Conservation (phyloP, 2,797 vertebrate species). For the Echeneis naucrates region DNA sequence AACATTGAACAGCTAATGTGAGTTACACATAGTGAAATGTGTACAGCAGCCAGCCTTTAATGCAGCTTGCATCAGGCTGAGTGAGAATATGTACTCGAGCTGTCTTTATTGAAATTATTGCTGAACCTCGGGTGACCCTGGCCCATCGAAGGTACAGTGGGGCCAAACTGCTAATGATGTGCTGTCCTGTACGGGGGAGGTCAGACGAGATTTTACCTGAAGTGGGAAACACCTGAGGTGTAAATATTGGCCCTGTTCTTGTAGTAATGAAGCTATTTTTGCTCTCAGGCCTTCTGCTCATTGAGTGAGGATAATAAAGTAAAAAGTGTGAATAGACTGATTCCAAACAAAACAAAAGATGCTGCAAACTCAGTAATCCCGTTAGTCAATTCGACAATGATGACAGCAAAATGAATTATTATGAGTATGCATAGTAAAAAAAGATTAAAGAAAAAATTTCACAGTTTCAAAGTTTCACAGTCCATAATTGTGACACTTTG, state of each 20-base stretch:
- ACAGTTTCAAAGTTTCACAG: neutral
- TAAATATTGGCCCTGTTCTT: neutral
- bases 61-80: neutral
- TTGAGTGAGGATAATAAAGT: neutral
- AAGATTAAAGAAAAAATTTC: too few species aligned
- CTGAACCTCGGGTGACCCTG: slow-evolving; percentile 37
- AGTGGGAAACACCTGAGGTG: neutral
- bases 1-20: slow-evolving; percentile 19
- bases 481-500: neutral
- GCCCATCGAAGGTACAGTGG: neutral
- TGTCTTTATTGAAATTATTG: slow-evolving; percentile 16
- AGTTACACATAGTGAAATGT: slow-evolving; percentile 43
- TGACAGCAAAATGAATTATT: too few species aligned
- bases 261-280: neutral
- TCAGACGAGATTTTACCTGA: neutral
- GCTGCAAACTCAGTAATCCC: too few species aligned
- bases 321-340: slow-evolving; percentile 2
- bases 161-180: slow-evolving; percentile 8
- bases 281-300: neutral
- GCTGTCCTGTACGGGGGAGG: neutral
- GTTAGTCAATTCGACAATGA: too few species aligned
- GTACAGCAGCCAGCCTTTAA: too few species aligned
- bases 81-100: slow-evolving; percentile 38
- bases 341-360: too few species aligned
- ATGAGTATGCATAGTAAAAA: too few species aligned